These are phyloP conservation scores for Rhincodon typus DNA, from an alignment of 2,797 vertebrate genomes.

Conservation along the genomic window DNA sequence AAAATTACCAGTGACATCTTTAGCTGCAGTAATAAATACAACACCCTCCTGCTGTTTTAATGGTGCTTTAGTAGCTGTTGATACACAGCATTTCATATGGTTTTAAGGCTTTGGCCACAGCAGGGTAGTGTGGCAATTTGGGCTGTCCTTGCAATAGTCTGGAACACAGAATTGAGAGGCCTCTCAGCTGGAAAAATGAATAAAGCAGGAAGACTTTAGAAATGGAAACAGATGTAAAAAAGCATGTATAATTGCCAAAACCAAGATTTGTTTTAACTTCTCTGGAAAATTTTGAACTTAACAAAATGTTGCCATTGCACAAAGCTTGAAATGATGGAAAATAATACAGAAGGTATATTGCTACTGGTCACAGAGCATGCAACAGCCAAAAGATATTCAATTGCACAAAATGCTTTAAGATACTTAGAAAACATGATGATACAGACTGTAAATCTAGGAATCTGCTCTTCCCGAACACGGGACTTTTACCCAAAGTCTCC, in stretches of 20 bases:
- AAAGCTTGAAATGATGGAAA: constrained; percentile 8
- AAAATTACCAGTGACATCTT: not conserved
- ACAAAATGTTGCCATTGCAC: not conserved
- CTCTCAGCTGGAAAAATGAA: constrained; percentile 23
- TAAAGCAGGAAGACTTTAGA: not conserved
- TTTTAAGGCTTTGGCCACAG: not conserved
- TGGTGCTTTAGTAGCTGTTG: constrained; percentile 21
- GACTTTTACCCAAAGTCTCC: not conserved
- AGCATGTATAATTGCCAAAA: constrained; percentile 1
- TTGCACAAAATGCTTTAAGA: not conserved
- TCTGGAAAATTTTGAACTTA: not conserved
- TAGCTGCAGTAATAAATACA: constrained; percentile 8
- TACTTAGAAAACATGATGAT: not conserved
- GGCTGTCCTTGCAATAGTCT: not conserved
- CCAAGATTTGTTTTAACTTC: constrained; percentile 13
- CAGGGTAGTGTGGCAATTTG: not conserved
- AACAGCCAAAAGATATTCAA: not conserved
- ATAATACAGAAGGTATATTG: constrained; percentile 8
- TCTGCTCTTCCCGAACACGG: not conserved
- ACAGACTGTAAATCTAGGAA: not conserved
- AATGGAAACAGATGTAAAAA: constrained; percentile 4
- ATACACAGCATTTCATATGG: constrained; percentile 19
- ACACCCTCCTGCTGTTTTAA: constrained; percentile 5
- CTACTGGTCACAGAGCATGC: not conserved
- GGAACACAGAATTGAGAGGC: not conserved